Base-by-base conservation (phyloP, 1,140 invertebrate species). In the Drosophila nasuta region DNA sequence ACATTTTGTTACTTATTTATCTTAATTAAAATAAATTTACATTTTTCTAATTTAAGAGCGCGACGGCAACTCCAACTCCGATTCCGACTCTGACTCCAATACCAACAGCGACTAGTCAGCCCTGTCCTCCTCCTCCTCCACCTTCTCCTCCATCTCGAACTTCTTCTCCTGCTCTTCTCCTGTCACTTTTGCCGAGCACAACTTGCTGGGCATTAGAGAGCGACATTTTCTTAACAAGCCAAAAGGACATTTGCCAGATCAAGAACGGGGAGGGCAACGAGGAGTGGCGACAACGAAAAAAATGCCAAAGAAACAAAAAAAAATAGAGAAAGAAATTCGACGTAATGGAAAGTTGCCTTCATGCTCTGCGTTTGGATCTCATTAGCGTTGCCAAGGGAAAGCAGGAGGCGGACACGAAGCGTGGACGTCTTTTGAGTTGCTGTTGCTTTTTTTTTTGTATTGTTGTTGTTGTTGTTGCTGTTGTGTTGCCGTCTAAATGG, bases 1-100 rank as follows among this genome's bases (percentile, higher is more conserved):
- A 91, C 91, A 92, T 91, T 91, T 92, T 91, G 91, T 92, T 92
- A 91, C 91, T 92, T 92, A 92, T 92, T 92, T 91, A 91, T 92
- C 87, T 92, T 92, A 92, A 92, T 92, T 92, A 92, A 92, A 92
- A 92, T 92, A 92, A 92, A 92, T 92, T 92, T 92, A 92, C 91
- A 92, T 92, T 92, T 92, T 91, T 92, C 87, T 92, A 92, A 92
- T 92, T 92, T 92, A 82, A 91, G 81, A 82, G 78, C 85, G 81
- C 80, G 75, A 91, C 78, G 83, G 62, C 77, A 68, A 63, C 46
- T 49, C 54, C 52, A 33, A 15, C 52, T 30, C 15, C 68, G 51
- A 7, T 25, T 20, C 20, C 3, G 48, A 8, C 33, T 25, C 20
- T 25, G 48, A 60, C 20, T 45, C 57, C 71, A 59, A 62, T 63